phyloP scores from a whole-genome alignment of 2,113 vertebrate species.

The Pollimyrus isidori region DNA sequence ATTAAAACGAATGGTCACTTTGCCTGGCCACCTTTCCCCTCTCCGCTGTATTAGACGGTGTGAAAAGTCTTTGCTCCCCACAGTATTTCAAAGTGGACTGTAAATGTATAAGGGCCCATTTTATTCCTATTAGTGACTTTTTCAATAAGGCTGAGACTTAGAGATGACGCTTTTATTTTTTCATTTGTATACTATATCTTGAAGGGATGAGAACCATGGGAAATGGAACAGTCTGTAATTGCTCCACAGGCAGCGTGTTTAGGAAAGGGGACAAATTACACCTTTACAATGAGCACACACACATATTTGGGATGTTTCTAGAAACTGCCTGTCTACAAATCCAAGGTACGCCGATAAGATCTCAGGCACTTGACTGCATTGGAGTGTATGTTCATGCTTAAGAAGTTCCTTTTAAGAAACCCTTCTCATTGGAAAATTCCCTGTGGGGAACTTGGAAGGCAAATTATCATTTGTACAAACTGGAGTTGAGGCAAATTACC shows the following conservation, averaged over 20 bases:
- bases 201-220: neutral
- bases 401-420: neutral
- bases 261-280: neutral
- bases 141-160: neutral
- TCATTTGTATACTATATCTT: neutral
- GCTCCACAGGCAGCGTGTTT: neutral
- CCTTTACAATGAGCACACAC: neutral
- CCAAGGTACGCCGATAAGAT: neutral
- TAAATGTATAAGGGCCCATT: neutral
- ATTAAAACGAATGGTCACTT: slow-evolving; percentile 6
- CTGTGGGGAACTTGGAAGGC: neutral
- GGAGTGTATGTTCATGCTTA: neutral
- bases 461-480: neutral
- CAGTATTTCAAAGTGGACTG: neutral
- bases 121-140: neutral
- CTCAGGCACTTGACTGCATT: neutral
- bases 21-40: neutral
- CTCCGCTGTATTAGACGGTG: neutral
- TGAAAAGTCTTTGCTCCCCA: neutral
- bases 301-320: neutral
- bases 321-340: neutral
- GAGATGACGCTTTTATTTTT: neutral
- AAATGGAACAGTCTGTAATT: neutral
- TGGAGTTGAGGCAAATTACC: neutral
- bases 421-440: neutral